Evolutionary conservation across 2,888 invertebrate species (phyloP).

Genomic region (Drosophila flavopinicola): DNA sequence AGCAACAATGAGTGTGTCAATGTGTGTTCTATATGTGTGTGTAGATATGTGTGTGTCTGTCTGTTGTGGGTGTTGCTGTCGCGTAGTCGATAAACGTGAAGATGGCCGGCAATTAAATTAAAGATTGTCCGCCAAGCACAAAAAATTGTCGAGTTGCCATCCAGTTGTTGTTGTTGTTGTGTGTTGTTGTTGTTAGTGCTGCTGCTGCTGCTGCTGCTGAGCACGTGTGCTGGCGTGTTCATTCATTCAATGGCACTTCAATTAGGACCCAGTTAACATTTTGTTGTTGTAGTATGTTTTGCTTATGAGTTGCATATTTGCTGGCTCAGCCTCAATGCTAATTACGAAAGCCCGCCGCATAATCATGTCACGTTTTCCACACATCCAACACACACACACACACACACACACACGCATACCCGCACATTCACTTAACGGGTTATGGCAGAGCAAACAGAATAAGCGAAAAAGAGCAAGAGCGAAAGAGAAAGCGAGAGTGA

Average conservation of each 20-base stretch:
- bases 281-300: constrained; percentile 40
- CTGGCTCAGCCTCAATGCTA: constrained; percentile 59
- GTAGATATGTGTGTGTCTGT: constrained; percentile 12
- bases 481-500: neutral
- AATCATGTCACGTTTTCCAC: constrained; percentile 57
- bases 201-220: constrained; percentile 9
- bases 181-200: constrained; percentile 6
- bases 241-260: constrained; percentile 69
- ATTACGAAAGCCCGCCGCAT: constrained; percentile 51
- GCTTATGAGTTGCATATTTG: constrained; percentile 63
- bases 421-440: constrained; percentile 2
- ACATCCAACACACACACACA: constrained; percentile 16
- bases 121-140: constrained; percentile 72
- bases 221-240: constrained; percentile 43
- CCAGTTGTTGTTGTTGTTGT: constrained; percentile 6
- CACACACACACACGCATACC: constrained; percentile 17
- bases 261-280: constrained; percentile 61
- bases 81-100: constrained; percentile 74
- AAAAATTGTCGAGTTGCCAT: constrained; percentile 61
- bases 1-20: neutral
- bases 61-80: constrained; percentile 47
- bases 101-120: constrained; percentile 78
- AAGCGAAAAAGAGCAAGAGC: neutral
- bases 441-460: neutral
- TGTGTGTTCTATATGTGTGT: constrained; percentile 8